Conservation (phyloP, 2,888 invertebrate genomes). For the Heliconius hortense region DNA sequence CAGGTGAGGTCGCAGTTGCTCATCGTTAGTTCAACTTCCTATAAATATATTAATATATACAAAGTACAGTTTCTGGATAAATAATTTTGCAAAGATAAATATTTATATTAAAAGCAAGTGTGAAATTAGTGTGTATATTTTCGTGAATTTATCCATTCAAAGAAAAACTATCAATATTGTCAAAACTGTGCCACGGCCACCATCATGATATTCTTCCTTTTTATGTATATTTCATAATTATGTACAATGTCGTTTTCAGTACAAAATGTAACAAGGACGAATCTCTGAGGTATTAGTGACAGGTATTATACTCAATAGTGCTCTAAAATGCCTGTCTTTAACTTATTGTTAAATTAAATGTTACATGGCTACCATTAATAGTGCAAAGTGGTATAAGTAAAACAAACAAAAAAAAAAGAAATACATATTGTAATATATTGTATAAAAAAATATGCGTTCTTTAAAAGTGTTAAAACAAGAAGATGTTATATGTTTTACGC, state of each 20-base stretch:
- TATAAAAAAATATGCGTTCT: too few relatives aligned
- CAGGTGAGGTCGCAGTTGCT: constrained; percentile 2
- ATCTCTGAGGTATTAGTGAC: not conserved
- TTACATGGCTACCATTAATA: not conserved
- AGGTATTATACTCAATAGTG: not conserved
- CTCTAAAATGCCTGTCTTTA: not conserved
- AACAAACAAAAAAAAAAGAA: not conserved
- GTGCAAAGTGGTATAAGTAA: constrained; percentile 1
- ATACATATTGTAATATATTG: not conserved
- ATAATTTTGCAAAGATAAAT: not conserved
- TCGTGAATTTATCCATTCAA: not conserved
- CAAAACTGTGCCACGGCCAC: not conserved
- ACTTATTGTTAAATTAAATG: not conserved
- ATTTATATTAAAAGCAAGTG: not conserved
- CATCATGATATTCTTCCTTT: not conserved
- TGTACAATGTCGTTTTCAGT: not conserved
- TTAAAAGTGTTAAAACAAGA: not conserved
- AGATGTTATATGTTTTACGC: too few relatives aligned
- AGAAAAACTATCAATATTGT: not conserved
- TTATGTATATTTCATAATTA: not conserved
- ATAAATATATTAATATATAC: too few relatives aligned
- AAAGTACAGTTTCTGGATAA: not conserved
- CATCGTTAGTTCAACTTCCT: not conserved
- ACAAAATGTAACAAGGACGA: not conserved
- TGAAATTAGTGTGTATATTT: not conserved